Conservation (phyloP, 2,797 vertebrate genomes). For the Takifugu ocellatus region DNA sequence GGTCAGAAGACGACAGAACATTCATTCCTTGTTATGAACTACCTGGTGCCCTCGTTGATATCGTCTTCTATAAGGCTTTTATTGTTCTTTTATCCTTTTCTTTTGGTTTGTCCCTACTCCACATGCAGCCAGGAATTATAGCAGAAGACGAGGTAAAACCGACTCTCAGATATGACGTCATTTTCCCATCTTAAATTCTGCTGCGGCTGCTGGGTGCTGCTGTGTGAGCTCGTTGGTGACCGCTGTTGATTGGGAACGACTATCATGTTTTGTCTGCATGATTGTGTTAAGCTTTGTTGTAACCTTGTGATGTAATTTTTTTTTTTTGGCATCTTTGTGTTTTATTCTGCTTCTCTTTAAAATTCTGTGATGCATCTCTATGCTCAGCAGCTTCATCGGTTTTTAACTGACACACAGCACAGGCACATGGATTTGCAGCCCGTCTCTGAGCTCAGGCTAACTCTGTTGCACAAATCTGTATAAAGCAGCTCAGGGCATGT, state of each 20-base stretch:
- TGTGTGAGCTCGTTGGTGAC: slow-evolving; percentile 14
- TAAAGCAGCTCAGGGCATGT: slow-evolving; percentile 67
- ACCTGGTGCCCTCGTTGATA: slow-evolving; percentile 30
- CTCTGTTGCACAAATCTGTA: slow-evolving; percentile 67
- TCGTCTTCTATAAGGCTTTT: slow-evolving; percentile 34
- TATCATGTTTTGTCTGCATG: slow-evolving; percentile 54
- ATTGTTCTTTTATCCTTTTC: slow-evolving; percentile 76
- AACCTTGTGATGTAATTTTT: slow-evolving; percentile 19
- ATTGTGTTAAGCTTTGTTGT: slow-evolving; percentile 22
- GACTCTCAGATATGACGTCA: slow-evolving; percentile 17
- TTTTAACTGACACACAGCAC: slow-evolving; percentile 15
- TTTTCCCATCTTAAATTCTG: slow-evolving; percentile 8
- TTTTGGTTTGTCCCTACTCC: slow-evolving; percentile 79
- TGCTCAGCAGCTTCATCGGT: neutral
- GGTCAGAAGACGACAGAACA: slow-evolving; percentile 6
- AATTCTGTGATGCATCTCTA: slow-evolving; percentile 6
- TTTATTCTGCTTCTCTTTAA: slow-evolving; percentile 15
- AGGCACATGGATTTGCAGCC: neutral
- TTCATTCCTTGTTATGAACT: slow-evolving; percentile 25
- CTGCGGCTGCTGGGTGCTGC: slow-evolving; percentile 8
- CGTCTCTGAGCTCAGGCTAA: slow-evolving; percentile 56
- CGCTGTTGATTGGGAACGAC: slow-evolving; percentile 10
- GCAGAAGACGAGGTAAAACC: slow-evolving; percentile 98
- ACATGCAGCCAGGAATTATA: slow-evolving; percentile 99
- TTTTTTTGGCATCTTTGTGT: neutral